Evolutionary conservation across 2,113 vertebrate genomes (phyloP).

Genomic region (Xiphias gladius): DNA sequence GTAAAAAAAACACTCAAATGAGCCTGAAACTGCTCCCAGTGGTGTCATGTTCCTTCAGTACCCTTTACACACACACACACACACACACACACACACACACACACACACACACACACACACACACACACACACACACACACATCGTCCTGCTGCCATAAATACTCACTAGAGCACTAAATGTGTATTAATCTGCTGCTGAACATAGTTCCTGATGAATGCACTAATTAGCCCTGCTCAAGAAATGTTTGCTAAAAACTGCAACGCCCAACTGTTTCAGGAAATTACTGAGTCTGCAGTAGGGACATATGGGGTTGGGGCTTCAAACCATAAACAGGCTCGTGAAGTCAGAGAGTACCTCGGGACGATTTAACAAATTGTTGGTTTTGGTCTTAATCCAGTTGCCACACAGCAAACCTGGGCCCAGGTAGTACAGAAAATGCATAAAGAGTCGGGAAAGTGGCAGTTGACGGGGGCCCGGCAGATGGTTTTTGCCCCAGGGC

Average conservation of each 20-base stretch:
- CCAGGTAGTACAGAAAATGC: background rate
- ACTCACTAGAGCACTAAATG: background rate
- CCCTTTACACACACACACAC: background rate
- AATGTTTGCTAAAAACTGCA: background rate
- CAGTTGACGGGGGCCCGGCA: background rate
- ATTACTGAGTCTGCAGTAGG: background rate
- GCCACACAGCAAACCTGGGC: background rate
- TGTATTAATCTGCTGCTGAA: background rate
- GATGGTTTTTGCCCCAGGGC: background rate
- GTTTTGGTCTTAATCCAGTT: slow-evolving; percentile 17
- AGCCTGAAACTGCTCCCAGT: background rate
- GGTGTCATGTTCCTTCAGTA: background rate
- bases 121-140: too few relatives aligned
- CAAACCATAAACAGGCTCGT: background rate
- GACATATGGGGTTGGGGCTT: background rate
- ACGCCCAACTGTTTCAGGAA: background rate
- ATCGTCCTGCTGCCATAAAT: background rate
- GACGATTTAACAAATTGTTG: background rate
- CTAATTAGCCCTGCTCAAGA: background rate
- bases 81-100: too few relatives aligned
- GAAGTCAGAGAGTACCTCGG: background rate
- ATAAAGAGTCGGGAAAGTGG: background rate
- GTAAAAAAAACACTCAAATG: background rate
- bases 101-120: too few relatives aligned
- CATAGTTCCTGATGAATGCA: background rate